Conservation (phyloP, 2,797 vertebrate genomes). For the Uromys caudimaculatus region DNA sequence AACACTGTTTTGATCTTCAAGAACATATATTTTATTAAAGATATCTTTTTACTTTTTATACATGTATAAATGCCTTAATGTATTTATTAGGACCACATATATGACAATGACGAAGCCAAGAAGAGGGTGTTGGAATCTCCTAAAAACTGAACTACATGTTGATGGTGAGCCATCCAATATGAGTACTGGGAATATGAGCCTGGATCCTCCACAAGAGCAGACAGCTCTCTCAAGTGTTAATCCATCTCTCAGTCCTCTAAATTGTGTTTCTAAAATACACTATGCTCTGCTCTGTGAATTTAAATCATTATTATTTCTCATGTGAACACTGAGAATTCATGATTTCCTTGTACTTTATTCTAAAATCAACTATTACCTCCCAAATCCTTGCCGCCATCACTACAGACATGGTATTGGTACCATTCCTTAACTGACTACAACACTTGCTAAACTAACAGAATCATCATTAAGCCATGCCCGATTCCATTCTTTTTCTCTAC, state of each 20-base stretch:
- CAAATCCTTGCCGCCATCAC: neutral
- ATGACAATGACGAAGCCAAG: neutral
- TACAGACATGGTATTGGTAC: neutral
- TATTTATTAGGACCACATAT: neutral
- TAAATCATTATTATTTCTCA: neutral
- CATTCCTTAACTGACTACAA: neutral
- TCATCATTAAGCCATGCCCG: neutral
- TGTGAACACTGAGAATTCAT: neutral
- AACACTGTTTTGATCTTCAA: neutral
- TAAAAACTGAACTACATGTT: no score
- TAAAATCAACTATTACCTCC: fast-evolving
- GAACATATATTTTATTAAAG: neutral
- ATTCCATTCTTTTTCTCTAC: neutral
- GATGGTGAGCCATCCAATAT: neutral
- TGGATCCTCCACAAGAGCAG: neutral
- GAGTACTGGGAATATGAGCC: neutral
- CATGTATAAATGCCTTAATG: neutral
- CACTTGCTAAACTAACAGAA: neutral
- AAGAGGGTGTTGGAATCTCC: neutral
- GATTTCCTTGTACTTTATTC: neutral
- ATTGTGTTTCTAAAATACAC: neutral
- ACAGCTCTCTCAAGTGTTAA: neutral
- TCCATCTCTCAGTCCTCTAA: neutral
- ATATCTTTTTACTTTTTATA: neutral
- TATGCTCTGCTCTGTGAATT: neutral